phyloP scores from a whole-genome alignment of 2,113 vertebrate genomes.

The Uropsilus gracilis region DNA sequence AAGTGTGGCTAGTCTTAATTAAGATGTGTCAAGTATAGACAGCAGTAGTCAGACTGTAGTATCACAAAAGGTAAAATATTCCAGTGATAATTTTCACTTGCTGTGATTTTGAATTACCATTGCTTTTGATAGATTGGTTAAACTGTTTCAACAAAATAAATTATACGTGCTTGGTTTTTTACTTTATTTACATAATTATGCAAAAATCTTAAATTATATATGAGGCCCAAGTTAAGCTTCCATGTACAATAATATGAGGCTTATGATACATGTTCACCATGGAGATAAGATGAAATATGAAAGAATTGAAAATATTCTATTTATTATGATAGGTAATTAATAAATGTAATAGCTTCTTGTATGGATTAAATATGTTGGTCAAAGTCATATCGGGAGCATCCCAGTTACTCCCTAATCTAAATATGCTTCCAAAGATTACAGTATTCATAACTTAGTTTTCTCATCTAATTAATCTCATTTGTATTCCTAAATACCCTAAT shows the following conservation, averaged over 20 bases:
- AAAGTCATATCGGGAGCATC: not conserved
- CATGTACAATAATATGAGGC: not conserved
- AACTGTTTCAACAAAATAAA: constrained; percentile 7
- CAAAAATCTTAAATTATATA: not conserved
- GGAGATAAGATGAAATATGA: constrained; percentile 43
- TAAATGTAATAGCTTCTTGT: not conserved
- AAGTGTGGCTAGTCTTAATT: not conserved
- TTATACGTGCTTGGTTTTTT: not conserved
- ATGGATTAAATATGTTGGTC: not conserved
- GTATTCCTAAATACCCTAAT: constrained; percentile 18
- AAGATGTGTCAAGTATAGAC: not conserved
- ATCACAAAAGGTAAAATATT: not conserved
- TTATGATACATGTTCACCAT: not conserved
- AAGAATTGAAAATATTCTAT: constrained; percentile 50
- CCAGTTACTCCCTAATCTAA: not conserved
- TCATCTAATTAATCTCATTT: not conserved
- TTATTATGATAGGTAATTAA: constrained; percentile 11
- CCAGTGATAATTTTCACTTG: not conserved
- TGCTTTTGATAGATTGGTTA: not conserved
- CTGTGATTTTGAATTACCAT: constrained; percentile 25
- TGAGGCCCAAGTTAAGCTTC: not conserved
- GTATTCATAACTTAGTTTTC: not conserved
- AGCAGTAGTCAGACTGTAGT: not conserved
- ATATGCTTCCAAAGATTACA: not conserved
- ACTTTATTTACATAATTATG: too few species aligned